phyloP scores from a whole-genome alignment of 2,797 vertebrate species.

The Oophaga sylvatica region DNA sequence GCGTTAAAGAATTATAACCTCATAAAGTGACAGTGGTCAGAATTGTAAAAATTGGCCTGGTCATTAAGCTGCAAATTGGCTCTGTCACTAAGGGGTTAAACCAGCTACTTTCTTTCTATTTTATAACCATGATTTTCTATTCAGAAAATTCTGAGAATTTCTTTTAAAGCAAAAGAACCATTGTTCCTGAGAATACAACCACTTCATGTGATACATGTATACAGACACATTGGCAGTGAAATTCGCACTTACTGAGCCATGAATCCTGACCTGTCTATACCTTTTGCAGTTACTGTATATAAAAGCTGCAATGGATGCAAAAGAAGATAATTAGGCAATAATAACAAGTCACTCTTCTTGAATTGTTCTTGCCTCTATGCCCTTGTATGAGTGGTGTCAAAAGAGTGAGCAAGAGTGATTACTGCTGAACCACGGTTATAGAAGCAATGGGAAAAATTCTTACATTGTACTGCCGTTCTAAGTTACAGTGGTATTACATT shows the following conservation, averaged over 20 bases:
- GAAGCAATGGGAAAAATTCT: not conserved
- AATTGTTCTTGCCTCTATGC: not conserved
- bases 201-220: not conserved
- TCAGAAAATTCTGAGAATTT: not conserved
- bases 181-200: not conserved
- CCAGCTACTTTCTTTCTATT: not conserved
- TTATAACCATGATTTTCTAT: not conserved
- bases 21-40: too few relatives aligned
- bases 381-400: not conserved
- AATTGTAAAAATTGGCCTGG: too few relatives aligned
- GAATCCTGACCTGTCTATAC: not conserved
- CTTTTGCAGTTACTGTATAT: not conserved
- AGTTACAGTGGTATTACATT: not conserved
- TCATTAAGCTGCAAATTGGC: too few relatives aligned
- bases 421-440: not conserved
- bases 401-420: not conserved
- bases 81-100: too few relatives aligned
- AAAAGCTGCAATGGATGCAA: not conserved
- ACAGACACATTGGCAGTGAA: not conserved
- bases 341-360: not conserved
- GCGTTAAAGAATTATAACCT: too few relatives aligned
- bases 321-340: conserved; percentile 4
- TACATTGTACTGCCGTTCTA: not conserved
- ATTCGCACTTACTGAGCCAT: not conserved
- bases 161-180: not conserved